phyloP scores from a whole-genome alignment of 53 echinoderm and acorn worm genomes.

The Mesocentrotus franciscanus region DNA sequence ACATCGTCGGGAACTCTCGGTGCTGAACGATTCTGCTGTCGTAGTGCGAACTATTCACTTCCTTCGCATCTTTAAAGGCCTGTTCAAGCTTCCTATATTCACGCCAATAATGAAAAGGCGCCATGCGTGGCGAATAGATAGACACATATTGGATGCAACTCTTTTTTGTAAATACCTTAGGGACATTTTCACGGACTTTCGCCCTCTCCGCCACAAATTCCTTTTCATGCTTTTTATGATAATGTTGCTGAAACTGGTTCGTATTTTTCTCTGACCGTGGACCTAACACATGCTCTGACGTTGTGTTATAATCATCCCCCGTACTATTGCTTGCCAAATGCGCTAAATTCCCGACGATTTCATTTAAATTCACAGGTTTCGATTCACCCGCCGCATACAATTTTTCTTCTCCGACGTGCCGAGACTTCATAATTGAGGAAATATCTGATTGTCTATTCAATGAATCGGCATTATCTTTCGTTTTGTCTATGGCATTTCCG shows the following conservation, averaged over 20 bases:
- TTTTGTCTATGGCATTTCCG: not conserved
- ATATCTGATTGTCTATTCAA: not conserved
- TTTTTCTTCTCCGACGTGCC: not conserved
- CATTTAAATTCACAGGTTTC: not conserved
- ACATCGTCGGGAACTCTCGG: conserved; percentile 67
- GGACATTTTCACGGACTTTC: not conserved
- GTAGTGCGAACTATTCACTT: conserved; percentile 36
- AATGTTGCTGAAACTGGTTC: not conserved
- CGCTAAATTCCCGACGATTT: conserved; percentile 27
- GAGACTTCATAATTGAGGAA: not conserved
- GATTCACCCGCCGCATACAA: not conserved
- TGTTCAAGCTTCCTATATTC: conserved; percentile 74
- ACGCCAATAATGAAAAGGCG: conserved; percentile 77
- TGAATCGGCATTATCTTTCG: not conserved
- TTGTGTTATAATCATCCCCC: not conserved
- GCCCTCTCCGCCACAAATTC: not conserved
- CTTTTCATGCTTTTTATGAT: not conserved
- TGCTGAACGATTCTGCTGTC: conserved; percentile 62
- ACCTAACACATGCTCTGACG: too few relatives aligned
- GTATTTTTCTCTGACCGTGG: not conserved
- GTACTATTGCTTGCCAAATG: conserved; percentile 24
- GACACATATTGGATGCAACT: conserved; percentile 74
- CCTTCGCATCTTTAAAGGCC: conserved; percentile 73
- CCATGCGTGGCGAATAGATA: conserved; percentile 70
- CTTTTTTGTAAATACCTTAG: conserved; percentile 40